Base-by-base conservation (phyloP, 2,888 invertebrate genomes). In the Zonitis immaculata region DNA sequence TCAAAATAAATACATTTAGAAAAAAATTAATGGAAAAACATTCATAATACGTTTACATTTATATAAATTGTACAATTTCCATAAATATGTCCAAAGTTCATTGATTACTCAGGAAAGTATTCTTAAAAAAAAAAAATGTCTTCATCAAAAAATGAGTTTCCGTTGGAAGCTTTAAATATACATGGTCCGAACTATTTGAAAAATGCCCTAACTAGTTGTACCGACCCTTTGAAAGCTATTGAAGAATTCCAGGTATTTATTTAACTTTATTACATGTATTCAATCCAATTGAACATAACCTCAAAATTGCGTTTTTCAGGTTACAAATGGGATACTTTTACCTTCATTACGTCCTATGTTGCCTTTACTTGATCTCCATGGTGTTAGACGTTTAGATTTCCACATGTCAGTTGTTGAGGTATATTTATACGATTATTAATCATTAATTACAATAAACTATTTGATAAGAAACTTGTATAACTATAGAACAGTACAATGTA, bases 201-300 rank as follows among this genome's bases (percentile, higher is more conserved):
- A 58, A 94, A 96, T 75, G 91, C 95, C 9, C 80, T 97, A 12
- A 95, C 95, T 11, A 95, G 93, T 68, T 96, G 96, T 72, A 93
- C 94, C 0, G 96, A 98, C 78, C 97, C 97, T 9, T 74, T 97
- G 32, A 94, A 94, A 78, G 96, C 97, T n/a, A 98, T 98, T 59
- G 95, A 96, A 80, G 95, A 96, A 75, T 98, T 98, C 80, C 95
- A 97, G 79, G 86, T 86, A 18, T 32, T 32, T 27, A 26, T 43
- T 42, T 47, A n/a, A 49, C 35, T 42, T 35, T 27, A 12, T 25
- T 46, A n/a, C n/a, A n/a, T n/a, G 2, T 22, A 9, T 9, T 20
- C 6, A 20, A 9, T 49, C 28, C 42, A 28, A 12, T 14, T 25
- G 12, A 45, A 27, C 26, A 42, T 27, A 12, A 52, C 26, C 43